Evolutionary conservation across 2,797 vertebrate genomes (phyloP).

Genomic region (Neosilurus hyrtlii): DNA sequence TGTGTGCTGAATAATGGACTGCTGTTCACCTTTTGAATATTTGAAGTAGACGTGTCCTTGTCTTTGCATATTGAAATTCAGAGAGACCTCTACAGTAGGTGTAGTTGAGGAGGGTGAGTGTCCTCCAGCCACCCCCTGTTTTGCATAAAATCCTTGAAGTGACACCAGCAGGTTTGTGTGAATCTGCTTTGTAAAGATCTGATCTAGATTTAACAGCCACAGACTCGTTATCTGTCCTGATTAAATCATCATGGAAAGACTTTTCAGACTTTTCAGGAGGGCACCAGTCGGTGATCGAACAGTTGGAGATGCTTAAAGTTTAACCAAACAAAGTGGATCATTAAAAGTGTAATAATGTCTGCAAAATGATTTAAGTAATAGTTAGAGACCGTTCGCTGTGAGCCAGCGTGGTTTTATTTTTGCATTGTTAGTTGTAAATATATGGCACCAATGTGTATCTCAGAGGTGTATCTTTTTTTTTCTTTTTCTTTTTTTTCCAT

Average conservation of each 20-base stretch:
- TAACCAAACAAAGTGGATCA: not conserved
- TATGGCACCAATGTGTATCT: too few species aligned
- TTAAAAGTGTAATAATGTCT: not conserved
- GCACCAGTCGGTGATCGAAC: not conserved
- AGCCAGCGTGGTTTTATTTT: too few species aligned
- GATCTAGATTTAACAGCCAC: not conserved
- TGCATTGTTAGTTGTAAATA: too few species aligned
- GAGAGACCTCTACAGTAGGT: constrained; percentile 16
- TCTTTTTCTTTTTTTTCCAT: too few species aligned
- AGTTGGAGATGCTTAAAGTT: not conserved
- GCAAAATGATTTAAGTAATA: too few species aligned
- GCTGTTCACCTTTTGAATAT: constrained; percentile 10
- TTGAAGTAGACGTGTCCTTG: constrained; percentile 17
- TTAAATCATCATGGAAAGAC: not conserved
- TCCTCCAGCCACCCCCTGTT: constrained; percentile 17
- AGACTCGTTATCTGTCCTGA: not conserved
- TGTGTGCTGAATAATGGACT: constrained; percentile 16
- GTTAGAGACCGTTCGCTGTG: too few species aligned
- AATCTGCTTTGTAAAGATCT: constrained; percentile 3
- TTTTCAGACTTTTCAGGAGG: not conserved
- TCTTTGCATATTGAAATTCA: constrained; percentile 26
- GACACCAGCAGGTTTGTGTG: constrained; percentile 10
- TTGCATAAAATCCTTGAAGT: constrained; percentile 40
- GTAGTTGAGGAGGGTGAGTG: constrained; percentile 11
- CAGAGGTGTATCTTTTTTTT: too few species aligned